Evolutionary conservation across 2,888 invertebrate genomes (phyloP).

Genomic region (Aradus depressus): DNA sequence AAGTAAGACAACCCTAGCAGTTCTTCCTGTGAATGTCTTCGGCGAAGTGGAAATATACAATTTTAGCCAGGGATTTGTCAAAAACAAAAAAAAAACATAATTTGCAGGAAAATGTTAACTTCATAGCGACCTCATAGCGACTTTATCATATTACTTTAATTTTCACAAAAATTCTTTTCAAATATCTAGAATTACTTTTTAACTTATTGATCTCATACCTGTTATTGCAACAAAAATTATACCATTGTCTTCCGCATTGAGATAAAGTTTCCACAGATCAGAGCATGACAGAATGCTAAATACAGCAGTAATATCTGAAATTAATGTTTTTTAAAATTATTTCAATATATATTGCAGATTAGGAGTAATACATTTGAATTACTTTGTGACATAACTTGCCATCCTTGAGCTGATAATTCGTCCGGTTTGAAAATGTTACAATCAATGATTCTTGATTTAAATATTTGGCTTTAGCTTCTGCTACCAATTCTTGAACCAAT

Average conservation of each 20-base stretch:
- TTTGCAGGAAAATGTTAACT: too few relatives aligned
- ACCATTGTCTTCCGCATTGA: conserved; percentile 49
- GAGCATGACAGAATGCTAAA: conserved; percentile 40
- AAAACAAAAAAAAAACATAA: too few relatives aligned
- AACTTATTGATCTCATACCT: conserved; percentile 23
- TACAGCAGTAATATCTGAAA: conserved; percentile 12
- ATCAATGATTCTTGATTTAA: conserved; percentile 8
- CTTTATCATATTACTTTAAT: too few relatives aligned
- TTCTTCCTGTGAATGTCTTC: too few relatives aligned
- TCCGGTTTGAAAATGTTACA: conserved; percentile 1
- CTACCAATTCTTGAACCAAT: conserved; percentile 4
- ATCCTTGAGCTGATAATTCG: conserved; percentile 8
- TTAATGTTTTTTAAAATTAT: neutral
- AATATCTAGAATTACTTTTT: neutral
- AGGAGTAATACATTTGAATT: neutral
- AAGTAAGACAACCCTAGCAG: too few relatives aligned
- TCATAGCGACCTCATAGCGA: too few relatives aligned
- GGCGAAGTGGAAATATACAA: too few relatives aligned
- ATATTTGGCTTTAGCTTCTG: neutral
- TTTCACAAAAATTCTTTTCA: neutral
- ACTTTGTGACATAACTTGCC: neutral
- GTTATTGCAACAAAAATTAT: conserved; percentile 59
- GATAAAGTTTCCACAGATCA: conserved; percentile 61
- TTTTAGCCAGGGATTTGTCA: too few relatives aligned
- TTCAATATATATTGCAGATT: neutral